phyloP scores from a whole-genome alignment of 2,797 vertebrate genomes.

The Sebastes ruberrimus region DNA sequence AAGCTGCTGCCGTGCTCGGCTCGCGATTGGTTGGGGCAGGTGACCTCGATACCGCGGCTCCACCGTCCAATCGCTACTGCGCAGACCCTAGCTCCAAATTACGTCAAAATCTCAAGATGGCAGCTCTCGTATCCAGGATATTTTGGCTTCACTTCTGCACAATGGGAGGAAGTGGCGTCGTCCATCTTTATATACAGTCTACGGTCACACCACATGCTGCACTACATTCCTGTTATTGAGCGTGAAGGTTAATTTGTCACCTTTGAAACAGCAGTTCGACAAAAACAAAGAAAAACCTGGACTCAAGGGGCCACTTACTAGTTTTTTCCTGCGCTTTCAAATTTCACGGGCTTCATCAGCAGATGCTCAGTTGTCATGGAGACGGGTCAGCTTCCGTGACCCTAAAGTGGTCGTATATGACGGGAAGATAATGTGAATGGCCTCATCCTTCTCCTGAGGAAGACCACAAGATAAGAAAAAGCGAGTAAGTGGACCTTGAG shows the following conservation, averaged over 20 bases:
- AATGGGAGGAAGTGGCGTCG: too few species aligned
- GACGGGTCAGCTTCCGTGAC: not conserved
- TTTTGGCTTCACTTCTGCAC: too few species aligned
- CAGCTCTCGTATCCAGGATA: too few species aligned
- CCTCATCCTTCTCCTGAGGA: not conserved
- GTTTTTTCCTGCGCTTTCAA: not conserved
- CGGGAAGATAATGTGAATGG: not conserved
- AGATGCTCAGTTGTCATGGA: not conserved
- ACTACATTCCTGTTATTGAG: constrained; percentile 27
- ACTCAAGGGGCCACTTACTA: not conserved
- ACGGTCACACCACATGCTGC: not conserved
- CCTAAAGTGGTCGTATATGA: not conserved
- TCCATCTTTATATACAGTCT: too few species aligned
- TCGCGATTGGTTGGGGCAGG: too few species aligned
- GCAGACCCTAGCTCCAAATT: too few species aligned
- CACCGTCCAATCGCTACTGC: too few species aligned
- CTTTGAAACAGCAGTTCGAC: constrained; percentile 5
- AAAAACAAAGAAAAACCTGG: not conserved
- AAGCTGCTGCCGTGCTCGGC: too few species aligned
- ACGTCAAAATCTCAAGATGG: too few species aligned
- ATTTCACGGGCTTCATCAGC: not conserved
- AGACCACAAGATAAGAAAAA: not conserved
- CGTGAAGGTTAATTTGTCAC: not conserved
- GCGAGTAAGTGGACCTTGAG: not conserved
- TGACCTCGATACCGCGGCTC: too few species aligned